phyloP scores from a whole-genome alignment of 2,888 invertebrate genomes.

The Habrosyne pyritoides region DNA sequence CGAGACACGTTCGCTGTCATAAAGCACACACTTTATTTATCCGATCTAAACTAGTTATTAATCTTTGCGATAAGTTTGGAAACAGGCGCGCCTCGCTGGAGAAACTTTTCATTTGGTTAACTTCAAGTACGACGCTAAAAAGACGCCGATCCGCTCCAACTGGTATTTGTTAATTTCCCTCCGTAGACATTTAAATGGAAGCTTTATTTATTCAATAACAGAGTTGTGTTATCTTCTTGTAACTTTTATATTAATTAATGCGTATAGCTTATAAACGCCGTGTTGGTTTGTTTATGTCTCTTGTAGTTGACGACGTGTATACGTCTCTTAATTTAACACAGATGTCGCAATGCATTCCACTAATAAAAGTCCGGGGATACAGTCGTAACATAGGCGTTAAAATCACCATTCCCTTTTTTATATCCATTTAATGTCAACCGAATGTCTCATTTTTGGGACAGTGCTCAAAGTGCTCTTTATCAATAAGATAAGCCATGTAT shows the following conservation, averaged over 20 bases:
- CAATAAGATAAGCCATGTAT: background rate
- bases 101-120: constrained; percentile 33
- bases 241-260: constrained; percentile 59
- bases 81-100: constrained; percentile 16
- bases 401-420: constrained; percentile 2
- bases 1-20: background rate
- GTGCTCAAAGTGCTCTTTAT: background rate
- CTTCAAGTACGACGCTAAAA: constrained; percentile 28
- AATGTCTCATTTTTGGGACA: background rate
- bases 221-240: constrained; percentile 48
- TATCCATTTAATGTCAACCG: background rate
- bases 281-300: constrained; percentile 15
- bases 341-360: constrained; percentile 24
- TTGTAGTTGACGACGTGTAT: background rate
- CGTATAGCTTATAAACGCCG: constrained; percentile 25
- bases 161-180: constrained; percentile 41
- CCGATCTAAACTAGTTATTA: constrained; percentile 46
- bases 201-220: constrained; percentile 63
- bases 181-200: constrained; percentile 44
- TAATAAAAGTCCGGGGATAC: constrained; percentile 26
- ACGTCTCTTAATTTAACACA: constrained; percentile 1
- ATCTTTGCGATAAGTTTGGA: constrained; percentile 52
- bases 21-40: constrained; percentile 8
- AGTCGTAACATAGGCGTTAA: constrained; percentile 15
- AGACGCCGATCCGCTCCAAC: constrained; percentile 32